Evolutionary conservation across 2,113 vertebrate genomes (phyloP).

Genomic region (Pleuronectes platessa): DNA sequence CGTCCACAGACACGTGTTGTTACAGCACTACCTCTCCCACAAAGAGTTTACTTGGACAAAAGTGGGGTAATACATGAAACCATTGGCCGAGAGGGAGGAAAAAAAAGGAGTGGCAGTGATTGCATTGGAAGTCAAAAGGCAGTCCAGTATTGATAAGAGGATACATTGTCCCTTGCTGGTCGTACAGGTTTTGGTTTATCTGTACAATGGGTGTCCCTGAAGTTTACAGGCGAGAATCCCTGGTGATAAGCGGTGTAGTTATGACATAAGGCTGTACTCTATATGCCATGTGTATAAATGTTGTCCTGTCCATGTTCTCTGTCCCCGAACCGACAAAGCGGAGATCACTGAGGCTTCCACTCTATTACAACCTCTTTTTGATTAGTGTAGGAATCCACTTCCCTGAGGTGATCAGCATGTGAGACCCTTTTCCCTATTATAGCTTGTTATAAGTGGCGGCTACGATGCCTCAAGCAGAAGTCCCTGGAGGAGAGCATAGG

Average conservation of each 20-base stretch:
- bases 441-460: constrained; percentile 18
- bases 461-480: not conserved
- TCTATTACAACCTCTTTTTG: not conserved
- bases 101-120: not conserved
- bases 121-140: not conserved
- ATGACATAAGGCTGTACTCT: no score
- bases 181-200: not conserved
- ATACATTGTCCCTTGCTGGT: no score
- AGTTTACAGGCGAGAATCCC: not conserved
- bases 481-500: not conserved
- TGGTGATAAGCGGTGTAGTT: no score
- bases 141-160: no score
- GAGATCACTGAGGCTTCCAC: not conserved
- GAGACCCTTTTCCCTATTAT: constrained; percentile 21
- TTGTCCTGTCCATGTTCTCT: not conserved
- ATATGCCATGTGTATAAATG: no score
- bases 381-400: constrained; percentile 15
- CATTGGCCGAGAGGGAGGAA: not conserved
- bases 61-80: constrained; percentile 3
- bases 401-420: constrained; percentile 20
- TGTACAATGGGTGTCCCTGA: not conserved
- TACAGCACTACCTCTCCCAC: not conserved
- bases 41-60: not conserved
- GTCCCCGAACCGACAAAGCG: not conserved
- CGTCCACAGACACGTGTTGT: not conserved